Base-by-base conservation (phyloP, 2,797 vertebrate species). In the Sylvia borin region DNA sequence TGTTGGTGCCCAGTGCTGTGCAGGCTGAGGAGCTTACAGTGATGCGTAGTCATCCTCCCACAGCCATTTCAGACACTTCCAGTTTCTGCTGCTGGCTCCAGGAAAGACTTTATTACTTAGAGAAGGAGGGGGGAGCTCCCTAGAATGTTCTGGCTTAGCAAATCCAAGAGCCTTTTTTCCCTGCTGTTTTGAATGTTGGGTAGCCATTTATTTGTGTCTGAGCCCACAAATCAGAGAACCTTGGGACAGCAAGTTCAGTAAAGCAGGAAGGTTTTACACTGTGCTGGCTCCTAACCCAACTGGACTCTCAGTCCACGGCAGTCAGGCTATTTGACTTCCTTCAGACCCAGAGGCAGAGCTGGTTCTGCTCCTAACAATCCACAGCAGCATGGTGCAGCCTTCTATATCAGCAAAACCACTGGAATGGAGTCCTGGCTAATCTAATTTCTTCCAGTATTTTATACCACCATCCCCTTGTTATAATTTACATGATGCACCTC, bases 1-100 rank as follows among this genome's bases (percentile, higher is more conserved):
- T 3, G 14, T 3, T 7, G 54, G 16, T 65, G 42, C 31, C 16
- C 0, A 0, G 32, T 6, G 21, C 42, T 9, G 2, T 31, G 34
- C 6, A 6, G 71, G 42, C 40, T 8, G 6, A 43, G 15, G n/a
- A 2, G 3, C 51, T 42, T 19, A 6, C 1, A 0, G 16, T 14
- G 29, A 22, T 27, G 4, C 4, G 51, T 6, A 4, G 38, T 34
- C 36, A 2, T 7, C 13, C 16, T 53, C 42, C 61, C 53, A 38
- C n/a, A 53, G 38, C 13, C 42, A 21, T 42, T 75, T 67, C 13
- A 71, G 34, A 10, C 57, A 15, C 38, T 87, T 62, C 54, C 40
- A 73, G 40, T 36, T 57, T 77, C 65, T 88, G 25, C 34, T 83
- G 70, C 25, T 67, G 48, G 50, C 67, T 8, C 2, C 55, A 48